phyloP scores from a whole-genome alignment of 2,797 vertebrate species.

The Hemibagrus guttatus region DNA sequence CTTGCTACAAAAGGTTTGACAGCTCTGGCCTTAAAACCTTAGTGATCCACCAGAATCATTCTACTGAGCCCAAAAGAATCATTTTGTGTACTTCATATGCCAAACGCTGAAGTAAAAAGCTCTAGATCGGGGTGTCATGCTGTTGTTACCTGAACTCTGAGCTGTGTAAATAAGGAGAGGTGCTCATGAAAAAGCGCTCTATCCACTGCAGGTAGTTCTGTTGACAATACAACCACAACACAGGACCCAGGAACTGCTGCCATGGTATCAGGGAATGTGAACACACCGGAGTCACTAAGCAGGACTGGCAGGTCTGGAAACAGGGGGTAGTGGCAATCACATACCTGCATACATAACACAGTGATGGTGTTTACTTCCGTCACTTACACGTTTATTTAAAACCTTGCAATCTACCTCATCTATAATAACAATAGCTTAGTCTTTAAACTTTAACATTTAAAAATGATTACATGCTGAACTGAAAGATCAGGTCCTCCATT shows the following conservation, averaged over 20 bases:
- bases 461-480: neutral
- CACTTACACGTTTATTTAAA: neutral
- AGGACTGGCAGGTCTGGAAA: constrained; percentile 86
- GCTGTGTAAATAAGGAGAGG: constrained; percentile 83
- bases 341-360: constrained; percentile 77
- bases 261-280: constrained; percentile 91
- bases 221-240: constrained; percentile 90
- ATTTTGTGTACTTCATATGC: neutral
- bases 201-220: constrained; percentile 82
- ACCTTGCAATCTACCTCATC: neutral
- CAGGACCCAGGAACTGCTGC: constrained; percentile 81
- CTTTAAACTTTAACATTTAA: neutral
- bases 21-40: neutral
- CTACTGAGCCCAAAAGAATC: neutral
- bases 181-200: constrained; percentile 85
- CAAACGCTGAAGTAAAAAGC: neutral
- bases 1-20: neutral
- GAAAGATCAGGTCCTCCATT: constrained; percentile 1
- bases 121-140: neutral
- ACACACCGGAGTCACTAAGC: constrained; percentile 87
- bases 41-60: neutral
- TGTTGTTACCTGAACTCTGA: constrained; percentile 85
- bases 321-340: constrained; percentile 89
- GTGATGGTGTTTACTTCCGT: neutral
- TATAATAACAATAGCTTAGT: neutral